Conservation (phyloP, 1,140 invertebrate species). For the Chymomyza costata region DNA sequence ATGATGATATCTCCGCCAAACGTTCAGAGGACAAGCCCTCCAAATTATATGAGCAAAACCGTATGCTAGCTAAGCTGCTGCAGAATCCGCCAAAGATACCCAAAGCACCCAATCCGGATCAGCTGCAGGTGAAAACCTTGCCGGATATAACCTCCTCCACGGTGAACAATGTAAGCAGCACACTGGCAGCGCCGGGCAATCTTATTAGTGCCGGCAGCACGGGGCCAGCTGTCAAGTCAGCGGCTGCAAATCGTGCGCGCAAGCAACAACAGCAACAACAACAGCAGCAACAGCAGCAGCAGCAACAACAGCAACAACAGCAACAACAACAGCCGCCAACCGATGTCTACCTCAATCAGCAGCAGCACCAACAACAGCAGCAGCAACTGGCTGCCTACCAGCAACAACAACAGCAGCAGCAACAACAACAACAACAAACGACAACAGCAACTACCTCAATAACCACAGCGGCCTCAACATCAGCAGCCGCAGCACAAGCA, state of each 20-base stretch:
- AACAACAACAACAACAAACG: slow-evolving; percentile 57
- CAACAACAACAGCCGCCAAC: slow-evolving; percentile 58
- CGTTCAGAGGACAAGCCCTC: slow-evolving; percentile 78
- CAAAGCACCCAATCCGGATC: slow-evolving; percentile 81
- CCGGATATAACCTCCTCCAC: slow-evolving; percentile 79
- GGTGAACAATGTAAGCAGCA: slow-evolving; percentile 47
- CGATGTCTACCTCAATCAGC: slow-evolving; percentile 78
- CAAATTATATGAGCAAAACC: slow-evolving; percentile 87
- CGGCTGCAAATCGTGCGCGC: slow-evolving; percentile 33
- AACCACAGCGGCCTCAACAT: slow-evolving; percentile 57
- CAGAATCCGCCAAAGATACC: slow-evolving; percentile 83
- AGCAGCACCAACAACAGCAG: slow-evolving; percentile 47
- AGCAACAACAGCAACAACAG: slow-evolving; percentile 45
- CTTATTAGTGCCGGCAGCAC: slow-evolving; percentile 54
- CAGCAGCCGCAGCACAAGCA: slow-evolving; percentile 35
- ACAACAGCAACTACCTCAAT: slow-evolving; percentile 70
- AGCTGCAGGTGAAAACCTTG: slow-evolving; percentile 77
- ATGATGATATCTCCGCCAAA: slow-evolving; percentile 78
- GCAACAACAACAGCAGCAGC: slow-evolving; percentile 54
- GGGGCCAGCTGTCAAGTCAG: slow-evolving; percentile 47
- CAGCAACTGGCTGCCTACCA: no score
- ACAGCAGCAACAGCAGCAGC: slow-evolving; percentile 40
- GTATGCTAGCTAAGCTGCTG: slow-evolving; percentile 89
- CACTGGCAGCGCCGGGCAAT: slow-evolving; percentile 53
- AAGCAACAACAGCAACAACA: slow-evolving; percentile 65